Evolutionary conservation across 2,113 vertebrate genomes (phyloP), one percentile per base, ranked within the genome.

Genomic region (Lontra canadensis): DNA sequence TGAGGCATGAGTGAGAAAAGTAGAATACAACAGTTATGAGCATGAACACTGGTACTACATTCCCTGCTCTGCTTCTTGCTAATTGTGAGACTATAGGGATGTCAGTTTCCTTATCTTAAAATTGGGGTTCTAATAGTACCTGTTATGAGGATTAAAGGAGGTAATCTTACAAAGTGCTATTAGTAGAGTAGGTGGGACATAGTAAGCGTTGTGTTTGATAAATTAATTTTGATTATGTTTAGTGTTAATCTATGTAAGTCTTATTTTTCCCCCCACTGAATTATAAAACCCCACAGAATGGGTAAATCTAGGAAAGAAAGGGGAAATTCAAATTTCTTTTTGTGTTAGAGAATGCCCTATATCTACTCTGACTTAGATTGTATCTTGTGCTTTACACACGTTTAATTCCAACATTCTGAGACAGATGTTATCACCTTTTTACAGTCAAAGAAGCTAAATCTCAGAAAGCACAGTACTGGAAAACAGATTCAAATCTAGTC

Each of bases 401-500:
- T 93, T 81, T 88, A 88, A 88, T 86, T 96, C 29, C 6, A 6
- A 78, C 39, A 23, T 61, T 94, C 83, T 65, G 59, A 89, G 79
- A 65, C 15, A 89, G 21, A 95, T 86, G 14, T 88, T 74, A 88
- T 87, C 49, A 65, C 79, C 17, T 71, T 89, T 67, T 96, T 69
- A 80, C 13, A 93, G 44, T 49, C 9, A 69, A 90, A 88, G 76
- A n/a, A 74, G 29, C 21, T 90, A 84, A 84, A 80, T 26, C 17
- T 84, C 82, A 94, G 81, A 69, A 21, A 89, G 63, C n/a, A 63
- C 17, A 67, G 5, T 20, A 69, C 1, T 71, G n/a, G n/a, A 95
- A 95, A 85, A 85, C 25, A 84, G 65, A 95, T 91, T 96, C 39
- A 91, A 91, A 87, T 78, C 44, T 74, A 2, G 4, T 79, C 65